Percentiles rank a stretch among this genome's conserved stretches.
phyloP scores from a whole-genome alignment of 2,888 invertebrate genomes.

The Liopterus haemorrhoidalis region DNA sequence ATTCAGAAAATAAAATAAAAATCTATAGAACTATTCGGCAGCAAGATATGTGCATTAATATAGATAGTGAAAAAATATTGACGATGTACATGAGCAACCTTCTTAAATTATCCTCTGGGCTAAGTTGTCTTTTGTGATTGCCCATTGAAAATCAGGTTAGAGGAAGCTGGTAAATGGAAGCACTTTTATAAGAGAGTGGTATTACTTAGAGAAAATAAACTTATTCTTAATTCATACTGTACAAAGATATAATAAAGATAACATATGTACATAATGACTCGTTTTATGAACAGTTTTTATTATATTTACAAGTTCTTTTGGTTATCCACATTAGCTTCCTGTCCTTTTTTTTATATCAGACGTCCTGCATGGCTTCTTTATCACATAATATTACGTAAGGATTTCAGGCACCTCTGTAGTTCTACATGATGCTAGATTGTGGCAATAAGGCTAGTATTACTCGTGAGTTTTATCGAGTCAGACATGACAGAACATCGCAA shows the following conservation, averaged over 20 bases:
- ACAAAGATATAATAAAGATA: conserved; percentile 24
- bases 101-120: too few relatives aligned
- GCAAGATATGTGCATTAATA: conserved; percentile 9
- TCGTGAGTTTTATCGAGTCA: conserved; percentile 8
- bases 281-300: too few relatives aligned
- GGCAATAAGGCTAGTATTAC: conserved; percentile 20
- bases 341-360: too few relatives aligned
- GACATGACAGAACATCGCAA: too few relatives aligned
- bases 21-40: conserved; percentile 2
- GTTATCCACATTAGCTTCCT: conserved; percentile 2
- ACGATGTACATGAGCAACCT: neutral
- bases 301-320: neutral
- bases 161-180: too few relatives aligned
- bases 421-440: conserved; percentile 23
- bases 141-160: conserved; percentile 18
- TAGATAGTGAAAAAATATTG: neutral
- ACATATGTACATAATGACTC: conserved; percentile 21
- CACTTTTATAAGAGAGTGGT: conserved; percentile 23
- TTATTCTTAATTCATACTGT: conserved; percentile 23
- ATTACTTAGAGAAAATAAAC: conserved; percentile 23
- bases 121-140: too few relatives aligned
- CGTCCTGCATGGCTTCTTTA: too few relatives aligned
- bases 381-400: conserved; percentile 11
- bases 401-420: conserved; percentile 23
- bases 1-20: conserved; percentile 5